phyloP scores from a whole-genome alignment of 2,113 vertebrate species.

The Carettochelys insculpta region DNA sequence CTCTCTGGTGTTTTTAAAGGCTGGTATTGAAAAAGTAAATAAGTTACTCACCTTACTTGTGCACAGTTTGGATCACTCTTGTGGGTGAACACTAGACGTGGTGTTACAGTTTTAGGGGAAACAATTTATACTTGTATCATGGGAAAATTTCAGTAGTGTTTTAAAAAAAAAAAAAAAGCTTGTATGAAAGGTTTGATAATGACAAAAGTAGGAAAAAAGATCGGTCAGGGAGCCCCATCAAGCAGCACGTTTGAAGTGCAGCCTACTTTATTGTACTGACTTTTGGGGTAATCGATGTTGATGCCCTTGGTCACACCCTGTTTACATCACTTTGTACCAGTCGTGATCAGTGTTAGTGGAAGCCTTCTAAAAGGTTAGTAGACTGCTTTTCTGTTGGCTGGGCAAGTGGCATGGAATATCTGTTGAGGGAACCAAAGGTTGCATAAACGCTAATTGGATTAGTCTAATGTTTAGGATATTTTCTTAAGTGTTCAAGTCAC shows the following conservation, averaged over 20 bases:
- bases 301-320: neutral
- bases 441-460: no score
- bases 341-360: neutral
- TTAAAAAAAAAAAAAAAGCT: fast-evolving
- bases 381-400: neutral
- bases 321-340: neutral
- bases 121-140: neutral
- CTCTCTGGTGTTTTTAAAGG: neutral
- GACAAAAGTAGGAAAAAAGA: neutral
- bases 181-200: neutral
- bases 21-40: neutral
- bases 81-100: neutral
- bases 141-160: neutral
- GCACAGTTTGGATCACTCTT: neutral
- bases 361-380: neutral
- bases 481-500: neutral
- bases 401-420: neutral
- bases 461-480: neutral
- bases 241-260: neutral
- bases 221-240: neutral
- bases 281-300: neutral
- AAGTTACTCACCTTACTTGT: neutral
- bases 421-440: neutral
- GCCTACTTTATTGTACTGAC: neutral
- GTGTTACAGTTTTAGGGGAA: neutral